Conservation (phyloP, 2,113 vertebrate genomes). For the Orientallactaga bullata region DNA sequence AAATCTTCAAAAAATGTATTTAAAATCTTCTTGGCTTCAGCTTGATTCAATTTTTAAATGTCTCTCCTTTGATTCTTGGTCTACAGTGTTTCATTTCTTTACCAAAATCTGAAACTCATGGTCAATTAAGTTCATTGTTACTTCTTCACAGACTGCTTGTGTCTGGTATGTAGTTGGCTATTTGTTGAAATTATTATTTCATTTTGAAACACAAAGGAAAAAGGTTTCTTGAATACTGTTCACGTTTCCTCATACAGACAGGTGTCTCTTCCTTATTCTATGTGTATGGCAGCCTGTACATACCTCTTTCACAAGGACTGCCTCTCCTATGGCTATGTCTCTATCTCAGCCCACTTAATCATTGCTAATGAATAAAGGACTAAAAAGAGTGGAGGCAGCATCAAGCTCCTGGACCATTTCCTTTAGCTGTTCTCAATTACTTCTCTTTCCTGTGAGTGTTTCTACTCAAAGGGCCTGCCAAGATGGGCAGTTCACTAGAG, state of each 20-base stretch:
- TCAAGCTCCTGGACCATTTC: background rate
- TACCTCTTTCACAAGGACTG: accelerated
- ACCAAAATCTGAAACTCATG: background rate
- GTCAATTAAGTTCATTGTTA: background rate
- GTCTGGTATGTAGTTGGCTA: background rate
- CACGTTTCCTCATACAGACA: background rate
- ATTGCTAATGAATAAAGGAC: background rate
- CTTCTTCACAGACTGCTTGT: background rate
- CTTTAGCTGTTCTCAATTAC: background rate
- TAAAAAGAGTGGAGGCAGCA: background rate
- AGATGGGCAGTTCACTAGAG: constrained; percentile 45
- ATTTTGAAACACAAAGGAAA: constrained; percentile 39
- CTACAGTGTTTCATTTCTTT: background rate
- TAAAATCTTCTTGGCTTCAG: constrained; percentile 15
- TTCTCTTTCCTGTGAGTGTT: background rate
- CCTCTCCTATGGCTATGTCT: background rate
- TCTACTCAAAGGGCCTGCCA: background rate
- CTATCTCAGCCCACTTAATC: background rate
- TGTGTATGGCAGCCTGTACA: background rate
- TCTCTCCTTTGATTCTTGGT: background rate
- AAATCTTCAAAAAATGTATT: constrained; percentile 59
- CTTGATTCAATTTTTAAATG: background rate
- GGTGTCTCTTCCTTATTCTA: background rate
- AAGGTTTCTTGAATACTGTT: background rate
- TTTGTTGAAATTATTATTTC: constrained; percentile 37